Conservation (phyloP, 2,113 vertebrate species). For the Phylloscopus whistleri region DNA sequence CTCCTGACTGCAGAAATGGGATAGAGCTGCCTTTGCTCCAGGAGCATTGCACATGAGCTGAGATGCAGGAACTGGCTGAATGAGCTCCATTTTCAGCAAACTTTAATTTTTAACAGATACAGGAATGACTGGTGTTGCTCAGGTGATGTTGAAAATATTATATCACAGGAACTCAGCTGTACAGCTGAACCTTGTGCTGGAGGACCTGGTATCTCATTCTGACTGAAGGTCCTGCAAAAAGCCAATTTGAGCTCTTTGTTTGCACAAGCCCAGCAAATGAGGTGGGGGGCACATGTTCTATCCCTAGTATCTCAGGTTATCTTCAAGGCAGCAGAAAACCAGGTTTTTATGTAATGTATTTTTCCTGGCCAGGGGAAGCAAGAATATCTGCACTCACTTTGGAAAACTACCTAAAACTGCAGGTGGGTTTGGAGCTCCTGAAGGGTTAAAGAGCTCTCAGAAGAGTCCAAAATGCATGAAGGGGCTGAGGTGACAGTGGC, state of each 20-base stretch:
- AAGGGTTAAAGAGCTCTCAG: conserved; percentile 29
- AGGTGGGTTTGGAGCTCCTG: background rate
- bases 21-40: background rate
- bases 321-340: background rate
- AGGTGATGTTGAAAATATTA: background rate
- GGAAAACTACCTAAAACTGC: background rate
- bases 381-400: background rate
- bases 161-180: background rate
- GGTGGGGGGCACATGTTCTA: background rate
- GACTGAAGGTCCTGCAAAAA: background rate
- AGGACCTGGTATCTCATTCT: background rate
- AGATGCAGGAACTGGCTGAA: background rate
- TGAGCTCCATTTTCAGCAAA: background rate
- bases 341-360: background rate
- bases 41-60: background rate
- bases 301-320: background rate
- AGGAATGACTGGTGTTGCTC: background rate
- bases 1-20: background rate
- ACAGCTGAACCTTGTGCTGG: background rate
- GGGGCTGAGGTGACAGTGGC: conserved; percentile 18
- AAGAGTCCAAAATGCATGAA: background rate
- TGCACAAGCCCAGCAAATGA: background rate
- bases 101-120: background rate
- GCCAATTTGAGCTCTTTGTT: background rate
- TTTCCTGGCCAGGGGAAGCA: background rate